A percentile compares a stretch with the other conserved stretches of the same genome.
Conservation (phyloP, 2,888 invertebrate species). For the Coronaproctus castanopsis region DNA sequence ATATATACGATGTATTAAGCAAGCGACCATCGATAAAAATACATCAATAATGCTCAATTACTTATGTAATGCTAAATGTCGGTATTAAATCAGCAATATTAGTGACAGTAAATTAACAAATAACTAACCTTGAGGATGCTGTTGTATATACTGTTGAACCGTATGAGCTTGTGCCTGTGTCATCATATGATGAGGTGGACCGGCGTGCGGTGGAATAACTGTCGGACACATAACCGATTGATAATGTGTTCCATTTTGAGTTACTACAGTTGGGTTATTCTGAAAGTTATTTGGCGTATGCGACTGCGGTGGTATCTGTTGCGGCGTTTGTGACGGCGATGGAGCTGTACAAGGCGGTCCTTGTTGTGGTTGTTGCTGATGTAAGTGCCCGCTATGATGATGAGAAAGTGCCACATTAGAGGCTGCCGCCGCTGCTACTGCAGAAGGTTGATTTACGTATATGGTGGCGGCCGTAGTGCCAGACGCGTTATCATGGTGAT, state of each 20-base stretch:
- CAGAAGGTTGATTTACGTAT: slow-evolving; percentile 5
- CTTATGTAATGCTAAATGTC: too few relatives aligned
- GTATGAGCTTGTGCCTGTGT: slow-evolving; percentile 5
- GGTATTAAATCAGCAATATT: too few relatives aligned
- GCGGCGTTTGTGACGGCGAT: slow-evolving; percentile 12
- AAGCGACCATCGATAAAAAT: too few relatives aligned
- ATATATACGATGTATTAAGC: too few relatives aligned
- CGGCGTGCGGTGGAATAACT: slow-evolving; percentile 7
- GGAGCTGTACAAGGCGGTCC: slow-evolving; percentile 10
- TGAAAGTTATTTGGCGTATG: slow-evolving; percentile 12
- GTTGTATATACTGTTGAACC: slow-evolving; percentile 9
- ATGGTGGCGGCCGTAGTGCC: slow-evolving; percentile 8
- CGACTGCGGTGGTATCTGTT: slow-evolving; percentile 10
- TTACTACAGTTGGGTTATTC: slow-evolving; percentile 3
- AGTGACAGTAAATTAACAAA: too few relatives aligned
- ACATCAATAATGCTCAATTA: too few relatives aligned
- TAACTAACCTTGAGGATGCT: slow-evolving; percentile 10
- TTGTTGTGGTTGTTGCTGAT: slow-evolving; percentile 10
- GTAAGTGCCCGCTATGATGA: slow-evolving; percentile 5
- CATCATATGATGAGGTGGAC: slow-evolving; percentile 11
- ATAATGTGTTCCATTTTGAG: slow-evolving; percentile 7
- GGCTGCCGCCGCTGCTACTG: slow-evolving; percentile 2
- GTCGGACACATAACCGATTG: slow-evolving; percentile 4
- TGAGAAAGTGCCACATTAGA: neutral
- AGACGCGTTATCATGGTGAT: slow-evolving; percentile 35